A percentile compares a stretch with the other conserved stretches of the same genome.
Evolutionary conservation across 2,888 invertebrate species (phyloP).

Genomic region (Strigamia transsilvanica): DNA sequence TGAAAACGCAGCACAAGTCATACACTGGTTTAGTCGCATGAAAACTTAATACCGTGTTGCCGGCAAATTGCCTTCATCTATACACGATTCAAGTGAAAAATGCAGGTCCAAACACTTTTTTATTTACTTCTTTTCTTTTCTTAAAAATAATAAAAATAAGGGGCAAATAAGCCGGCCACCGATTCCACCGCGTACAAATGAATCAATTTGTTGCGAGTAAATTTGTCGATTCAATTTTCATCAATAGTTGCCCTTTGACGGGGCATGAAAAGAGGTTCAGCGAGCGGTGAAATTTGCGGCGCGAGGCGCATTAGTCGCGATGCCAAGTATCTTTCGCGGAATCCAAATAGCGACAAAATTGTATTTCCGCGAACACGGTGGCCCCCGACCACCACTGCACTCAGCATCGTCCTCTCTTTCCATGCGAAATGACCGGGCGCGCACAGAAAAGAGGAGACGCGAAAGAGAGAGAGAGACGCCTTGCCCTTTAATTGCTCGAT

Average conservation of each 20-base stretch:
- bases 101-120: not conserved
- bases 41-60: slow-evolving; percentile 29
- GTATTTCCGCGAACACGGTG: slow-evolving; percentile 33
- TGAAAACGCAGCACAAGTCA: slow-evolving; percentile 38
- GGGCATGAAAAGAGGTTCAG: slow-evolving; percentile 22
- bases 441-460: not conserved
- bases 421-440: slow-evolving; percentile 5
- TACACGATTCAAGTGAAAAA: slow-evolving; percentile 6
- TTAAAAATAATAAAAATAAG: not conserved
- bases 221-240: slow-evolving; percentile 25
- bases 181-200: not conserved
- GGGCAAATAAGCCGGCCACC: not conserved
- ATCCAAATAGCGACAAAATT: slow-evolving; percentile 33
- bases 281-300: not conserved
- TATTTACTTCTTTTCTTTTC: too few relatives aligned
- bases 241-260: slow-evolving; percentile 25
- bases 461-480: not conserved
- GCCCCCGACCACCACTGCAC: not conserved
- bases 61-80: slow-evolving; percentile 7
- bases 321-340: slow-evolving; percentile 27
- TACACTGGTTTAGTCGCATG: slow-evolving; percentile 33
- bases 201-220: not conserved
- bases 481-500: slow-evolving; percentile 39
- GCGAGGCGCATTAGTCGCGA: slow-evolving; percentile 14
- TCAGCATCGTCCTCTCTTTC: slow-evolving; percentile 3